Percentiles rank a stretch among this genome's conserved stretches.
Conservation (phyloP, 2,113 vertebrate species). For the Reinhardtius hippoglossoides region DNA sequence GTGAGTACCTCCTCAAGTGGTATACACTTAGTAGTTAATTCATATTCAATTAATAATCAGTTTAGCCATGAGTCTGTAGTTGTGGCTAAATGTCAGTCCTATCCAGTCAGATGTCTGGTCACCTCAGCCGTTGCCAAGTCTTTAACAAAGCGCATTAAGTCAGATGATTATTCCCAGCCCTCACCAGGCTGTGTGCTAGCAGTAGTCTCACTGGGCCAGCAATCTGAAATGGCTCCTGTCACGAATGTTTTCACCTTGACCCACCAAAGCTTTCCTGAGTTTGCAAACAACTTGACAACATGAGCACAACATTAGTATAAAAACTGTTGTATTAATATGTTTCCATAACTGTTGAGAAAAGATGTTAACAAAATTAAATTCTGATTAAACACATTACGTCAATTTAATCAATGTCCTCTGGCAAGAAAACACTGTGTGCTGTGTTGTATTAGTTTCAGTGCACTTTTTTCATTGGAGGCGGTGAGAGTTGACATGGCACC, state of each 20-base stretch:
- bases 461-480: neutral
- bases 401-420: conserved; percentile 41
- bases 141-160: conserved; percentile 72
- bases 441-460: conserved; percentile 19
- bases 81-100: conserved; percentile 54
- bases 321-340: conserved; percentile 20
- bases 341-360: conserved; percentile 11
- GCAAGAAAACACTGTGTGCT: conserved; percentile 20
- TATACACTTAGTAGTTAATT: too few relatives aligned
- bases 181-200: conserved; percentile 50
- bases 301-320: conserved; percentile 10
- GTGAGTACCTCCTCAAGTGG: neutral
- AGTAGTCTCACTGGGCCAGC: conserved; percentile 18
- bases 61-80: conserved; percentile 32
- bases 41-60: conserved; percentile 29
- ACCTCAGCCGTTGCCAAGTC: conserved; percentile 60
- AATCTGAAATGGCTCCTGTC: conserved; percentile 54
- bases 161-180: conserved; percentile 65
- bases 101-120: conserved; percentile 71
- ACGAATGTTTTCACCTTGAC: conserved; percentile 55
- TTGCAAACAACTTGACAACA: conserved; percentile 26
- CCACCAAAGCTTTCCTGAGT: conserved; percentile 29
- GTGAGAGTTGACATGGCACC: conserved; percentile 17
- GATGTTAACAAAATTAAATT: conserved; percentile 28
- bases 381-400: conserved; percentile 51